Evolutionary conservation across 2,888 invertebrate genomes (phyloP).

Genomic region (Cosmia pyralina): DNA sequence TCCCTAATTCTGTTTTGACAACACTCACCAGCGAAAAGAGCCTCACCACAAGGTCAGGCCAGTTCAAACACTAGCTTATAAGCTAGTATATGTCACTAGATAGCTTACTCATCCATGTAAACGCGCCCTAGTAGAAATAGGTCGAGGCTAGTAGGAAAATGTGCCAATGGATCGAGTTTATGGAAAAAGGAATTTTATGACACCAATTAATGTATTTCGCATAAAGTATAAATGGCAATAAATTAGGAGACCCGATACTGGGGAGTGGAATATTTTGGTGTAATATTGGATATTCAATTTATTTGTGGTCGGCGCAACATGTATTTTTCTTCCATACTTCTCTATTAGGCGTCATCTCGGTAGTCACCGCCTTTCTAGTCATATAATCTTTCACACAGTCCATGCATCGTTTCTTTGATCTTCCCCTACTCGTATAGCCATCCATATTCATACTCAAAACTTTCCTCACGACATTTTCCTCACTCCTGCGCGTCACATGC

Average conservation of each 20-base stretch:
- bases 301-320: no score
- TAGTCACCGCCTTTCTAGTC: no score
- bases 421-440: no score
- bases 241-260: constrained; percentile 15
- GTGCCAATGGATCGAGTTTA: constrained; percentile 58
- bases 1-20: constrained; percentile 10
- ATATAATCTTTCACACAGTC: no score
- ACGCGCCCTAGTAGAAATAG: constrained; percentile 42
- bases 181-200: constrained; percentile 60
- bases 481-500: no score
- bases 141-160: constrained; percentile 53
- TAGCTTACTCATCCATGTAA: constrained; percentile 21
- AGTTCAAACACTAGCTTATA: constrained; percentile 8
- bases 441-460: no score
- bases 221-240: constrained; percentile 48
- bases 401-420: no score
- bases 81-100: neutral
- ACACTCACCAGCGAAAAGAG: neutral
- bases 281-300: neutral
- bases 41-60: neutral
- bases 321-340: no score
- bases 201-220: constrained; percentile 51
- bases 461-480: no score
- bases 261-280: constrained; percentile 52
- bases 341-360: no score